These are phyloP conservation scores for Lycocorax pyrrhopterus DNA, from an alignment of 2,113 vertebrate genomes.

Conservation along the genomic window DNA sequence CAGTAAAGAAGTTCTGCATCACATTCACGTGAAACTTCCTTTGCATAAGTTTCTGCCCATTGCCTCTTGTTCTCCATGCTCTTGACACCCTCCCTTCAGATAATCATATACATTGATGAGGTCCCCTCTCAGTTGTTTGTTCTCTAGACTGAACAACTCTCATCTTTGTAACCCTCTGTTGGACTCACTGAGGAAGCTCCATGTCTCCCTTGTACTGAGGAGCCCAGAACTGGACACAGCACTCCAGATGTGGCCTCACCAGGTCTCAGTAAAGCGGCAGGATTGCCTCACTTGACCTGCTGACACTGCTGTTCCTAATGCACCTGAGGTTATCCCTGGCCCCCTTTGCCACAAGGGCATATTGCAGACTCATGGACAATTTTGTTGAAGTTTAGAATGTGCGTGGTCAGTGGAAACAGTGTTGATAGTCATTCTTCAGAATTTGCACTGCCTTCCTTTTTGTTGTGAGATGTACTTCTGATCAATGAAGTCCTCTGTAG, in stretches of 20 bases:
- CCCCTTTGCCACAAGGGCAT: not conserved
- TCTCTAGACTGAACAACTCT: not conserved
- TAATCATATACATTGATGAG: too few relatives aligned
- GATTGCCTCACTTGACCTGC: accelerated
- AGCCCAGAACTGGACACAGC: not conserved
- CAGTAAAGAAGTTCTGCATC: not conserved
- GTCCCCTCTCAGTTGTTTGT: not conserved
- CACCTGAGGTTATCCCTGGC: not conserved
- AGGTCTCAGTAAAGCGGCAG: not conserved
- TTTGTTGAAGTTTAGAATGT: not conserved
- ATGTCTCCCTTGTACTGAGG: not conserved
- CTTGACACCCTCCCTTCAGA: not conserved
- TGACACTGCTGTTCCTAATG: not conserved
- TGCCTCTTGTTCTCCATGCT: not conserved
- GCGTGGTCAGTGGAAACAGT: not conserved
- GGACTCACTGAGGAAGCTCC: not conserved
- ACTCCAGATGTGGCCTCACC: not conserved
- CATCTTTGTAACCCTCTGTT: not conserved
- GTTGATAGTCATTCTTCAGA: not conserved
- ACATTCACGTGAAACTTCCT: not conserved
- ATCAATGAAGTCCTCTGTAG: not conserved
- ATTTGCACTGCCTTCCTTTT: not conserved
- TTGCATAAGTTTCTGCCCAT: not conserved
- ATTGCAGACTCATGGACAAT: not conserved
- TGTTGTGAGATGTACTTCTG: not conserved